These are phyloP conservation scores for Helogale parvula DNA, from an alignment of 2,113 vertebrate species.

Conservation along the genomic window DNA sequence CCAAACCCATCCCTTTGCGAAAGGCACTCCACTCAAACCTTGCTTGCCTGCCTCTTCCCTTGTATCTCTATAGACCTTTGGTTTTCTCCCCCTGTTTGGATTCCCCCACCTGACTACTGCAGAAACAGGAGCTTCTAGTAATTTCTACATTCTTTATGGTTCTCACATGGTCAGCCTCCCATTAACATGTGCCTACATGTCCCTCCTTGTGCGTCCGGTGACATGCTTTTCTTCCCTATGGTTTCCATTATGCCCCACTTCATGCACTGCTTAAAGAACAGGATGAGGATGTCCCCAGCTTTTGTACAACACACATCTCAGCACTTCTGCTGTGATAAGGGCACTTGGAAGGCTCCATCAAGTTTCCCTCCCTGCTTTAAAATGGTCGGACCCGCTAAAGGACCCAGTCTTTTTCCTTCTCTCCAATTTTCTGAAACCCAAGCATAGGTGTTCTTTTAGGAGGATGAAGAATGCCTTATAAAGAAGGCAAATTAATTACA, in stretches of 20 bases:
- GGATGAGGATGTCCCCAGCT: neutral
- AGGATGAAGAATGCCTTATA: neutral
- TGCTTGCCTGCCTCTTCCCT: neutral
- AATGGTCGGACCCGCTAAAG: neutral
- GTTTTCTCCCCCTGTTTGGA: neutral
- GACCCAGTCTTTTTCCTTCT: neutral
- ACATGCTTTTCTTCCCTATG: neutral
- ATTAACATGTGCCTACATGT: accelerated
- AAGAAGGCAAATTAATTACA: neutral
- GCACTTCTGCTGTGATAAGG: neutral
- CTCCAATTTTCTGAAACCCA: neutral
- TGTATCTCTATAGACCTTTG: neutral
- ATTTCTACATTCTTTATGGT: neutral
- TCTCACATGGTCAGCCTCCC: neutral
- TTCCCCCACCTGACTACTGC: too few relatives aligned
- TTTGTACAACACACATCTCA: neutral
- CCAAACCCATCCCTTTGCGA: neutral
- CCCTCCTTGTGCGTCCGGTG: too few relatives aligned
- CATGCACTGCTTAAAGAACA: neutral
- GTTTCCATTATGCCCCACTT: neutral
- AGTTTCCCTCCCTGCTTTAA: neutral
- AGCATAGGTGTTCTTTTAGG: neutral
- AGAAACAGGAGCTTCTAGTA: neutral
- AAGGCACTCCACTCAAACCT: neutral
- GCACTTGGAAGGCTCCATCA: neutral